Evolutionary conservation across 2,113 vertebrate genomes (phyloP).

Genomic region (Lota lota): DNA sequence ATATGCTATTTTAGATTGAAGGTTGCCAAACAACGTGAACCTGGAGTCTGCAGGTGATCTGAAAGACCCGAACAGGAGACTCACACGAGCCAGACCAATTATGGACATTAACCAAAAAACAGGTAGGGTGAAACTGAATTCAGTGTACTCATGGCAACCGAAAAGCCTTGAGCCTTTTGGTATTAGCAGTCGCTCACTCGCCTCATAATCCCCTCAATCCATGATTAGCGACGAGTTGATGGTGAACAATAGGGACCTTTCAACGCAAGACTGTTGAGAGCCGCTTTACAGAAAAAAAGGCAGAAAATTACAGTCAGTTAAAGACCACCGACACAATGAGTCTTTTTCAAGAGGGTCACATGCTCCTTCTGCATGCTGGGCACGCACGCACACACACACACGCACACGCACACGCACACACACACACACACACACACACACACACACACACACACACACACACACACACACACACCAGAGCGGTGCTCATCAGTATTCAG

Average conservation of each 20-base stretch:
- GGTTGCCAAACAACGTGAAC: too few relatives aligned
- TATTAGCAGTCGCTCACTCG: slow-evolving; percentile 1
- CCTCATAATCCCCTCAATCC: slow-evolving; percentile 40
- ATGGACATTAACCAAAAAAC: too few relatives aligned
- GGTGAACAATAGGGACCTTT: slow-evolving; percentile 58
- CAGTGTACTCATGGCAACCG: too few relatives aligned
- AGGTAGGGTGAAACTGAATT: too few relatives aligned
- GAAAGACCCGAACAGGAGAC: too few relatives aligned
- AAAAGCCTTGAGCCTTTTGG: not conserved
- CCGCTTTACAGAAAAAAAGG: slow-evolving; percentile 37
- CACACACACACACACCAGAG: not conserved
- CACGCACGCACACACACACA: slow-evolving; percentile 3
- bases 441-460: slow-evolving; percentile 1
- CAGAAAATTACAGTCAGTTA: slow-evolving; percentile 5
- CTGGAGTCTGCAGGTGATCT: too few relatives aligned
- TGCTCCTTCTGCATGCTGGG: slow-evolving; percentile 19
- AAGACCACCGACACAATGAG: slow-evolving; percentile 34
- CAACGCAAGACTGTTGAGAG: slow-evolving; percentile 38
- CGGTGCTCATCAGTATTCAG: not conserved
- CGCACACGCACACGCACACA: slow-evolving; percentile 10
- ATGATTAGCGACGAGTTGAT: slow-evolving; percentile 28
- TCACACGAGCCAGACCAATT: too few relatives aligned
- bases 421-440: slow-evolving; percentile 2
- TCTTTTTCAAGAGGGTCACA: slow-evolving; percentile 42
- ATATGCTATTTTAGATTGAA: too few relatives aligned